These are phyloP conservation scores for Hoplostethus mediterraneus DNA, from an alignment of 2,797 vertebrate genomes.

Conservation along the genomic window DNA sequence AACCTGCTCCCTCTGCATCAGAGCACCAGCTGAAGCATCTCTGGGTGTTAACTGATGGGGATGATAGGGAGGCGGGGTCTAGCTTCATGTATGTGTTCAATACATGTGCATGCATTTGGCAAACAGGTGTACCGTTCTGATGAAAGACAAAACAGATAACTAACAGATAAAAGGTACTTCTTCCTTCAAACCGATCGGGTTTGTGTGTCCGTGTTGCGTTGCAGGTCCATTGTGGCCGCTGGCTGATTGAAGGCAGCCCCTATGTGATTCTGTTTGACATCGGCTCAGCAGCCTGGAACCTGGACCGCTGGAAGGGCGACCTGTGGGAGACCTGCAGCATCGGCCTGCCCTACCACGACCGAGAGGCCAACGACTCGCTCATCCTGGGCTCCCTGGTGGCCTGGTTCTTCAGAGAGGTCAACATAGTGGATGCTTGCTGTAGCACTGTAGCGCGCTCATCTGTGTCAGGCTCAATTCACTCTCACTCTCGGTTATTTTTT, in stretches of 20 bases:
- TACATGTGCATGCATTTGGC: too few species aligned
- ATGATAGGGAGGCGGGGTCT: too few species aligned
- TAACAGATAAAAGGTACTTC: neutral
- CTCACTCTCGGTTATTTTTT: neutral
- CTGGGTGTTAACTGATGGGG: too few species aligned
- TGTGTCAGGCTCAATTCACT: neutral
- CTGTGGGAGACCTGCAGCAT: constrained; percentile 92
- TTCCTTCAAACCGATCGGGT: neutral
- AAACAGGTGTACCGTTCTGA: too few species aligned
- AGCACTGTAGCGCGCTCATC: too few species aligned
- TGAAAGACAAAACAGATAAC: neutral
- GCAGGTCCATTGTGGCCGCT: constrained; percentile 94
- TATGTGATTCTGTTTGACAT: constrained; percentile 95
- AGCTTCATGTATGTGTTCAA: too few species aligned
- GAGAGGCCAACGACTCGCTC: constrained; percentile 93
- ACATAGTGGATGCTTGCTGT: too few species aligned
- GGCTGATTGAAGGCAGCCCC: constrained; percentile 96
- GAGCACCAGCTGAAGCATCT: too few species aligned
- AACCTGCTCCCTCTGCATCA: too few species aligned
- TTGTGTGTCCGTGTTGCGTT: constrained; percentile 14
- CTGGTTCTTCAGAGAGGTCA: constrained; percentile 97
- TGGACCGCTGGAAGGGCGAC: constrained; percentile 96
- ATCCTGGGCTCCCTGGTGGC: constrained; percentile 93
- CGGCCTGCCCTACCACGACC: constrained; percentile 91
- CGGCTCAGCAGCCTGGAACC: constrained; percentile 90